Evolutionary conservation across 2,888 invertebrate species (phyloP).

Genomic region (Orchestes rusci): DNA sequence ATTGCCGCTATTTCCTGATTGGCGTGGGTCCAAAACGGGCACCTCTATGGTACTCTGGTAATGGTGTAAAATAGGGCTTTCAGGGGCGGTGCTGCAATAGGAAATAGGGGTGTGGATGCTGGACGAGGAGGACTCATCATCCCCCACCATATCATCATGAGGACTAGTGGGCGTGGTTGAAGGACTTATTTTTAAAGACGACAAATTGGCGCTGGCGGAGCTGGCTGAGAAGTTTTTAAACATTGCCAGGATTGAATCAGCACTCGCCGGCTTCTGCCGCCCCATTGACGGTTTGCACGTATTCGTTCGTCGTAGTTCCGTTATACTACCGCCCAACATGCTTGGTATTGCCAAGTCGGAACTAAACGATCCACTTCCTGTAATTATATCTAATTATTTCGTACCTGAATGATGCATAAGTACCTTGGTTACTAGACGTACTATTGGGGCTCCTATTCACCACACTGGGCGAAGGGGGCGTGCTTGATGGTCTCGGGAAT

Average conservation of each 20-base stretch:
- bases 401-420: background rate
- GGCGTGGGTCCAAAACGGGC: constrained; percentile 64
- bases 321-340: constrained; percentile 51
- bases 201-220: constrained; percentile 52
- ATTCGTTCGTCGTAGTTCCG: constrained; percentile 36
- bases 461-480: constrained; percentile 61
- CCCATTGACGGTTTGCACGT: constrained; percentile 39
- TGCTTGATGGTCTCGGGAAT: constrained; percentile 45
- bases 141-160: constrained; percentile 63
- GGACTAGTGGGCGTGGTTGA: constrained; percentile 69
- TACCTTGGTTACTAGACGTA: constrained; percentile 63
- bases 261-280: constrained; percentile 63
- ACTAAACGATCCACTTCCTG: constrained; percentile 66
- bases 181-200: constrained; percentile 57
- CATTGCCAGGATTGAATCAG: constrained; percentile 74
- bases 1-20: constrained; percentile 50
- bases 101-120: constrained; percentile 57
- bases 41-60: constrained; percentile 44
- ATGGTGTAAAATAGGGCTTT: constrained; percentile 52
- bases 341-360: constrained; percentile 59
- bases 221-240: constrained; percentile 65
- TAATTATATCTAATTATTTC: background rate
- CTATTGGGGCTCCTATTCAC: constrained; percentile 58
- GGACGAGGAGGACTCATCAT: constrained; percentile 65
- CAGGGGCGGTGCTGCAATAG: constrained; percentile 50